A percentile compares a stretch with the other conserved stretches of the same genome.
phyloP scores from a whole-genome alignment of 2,888 invertebrate genomes.

The Leucophenga maculata region DNA sequence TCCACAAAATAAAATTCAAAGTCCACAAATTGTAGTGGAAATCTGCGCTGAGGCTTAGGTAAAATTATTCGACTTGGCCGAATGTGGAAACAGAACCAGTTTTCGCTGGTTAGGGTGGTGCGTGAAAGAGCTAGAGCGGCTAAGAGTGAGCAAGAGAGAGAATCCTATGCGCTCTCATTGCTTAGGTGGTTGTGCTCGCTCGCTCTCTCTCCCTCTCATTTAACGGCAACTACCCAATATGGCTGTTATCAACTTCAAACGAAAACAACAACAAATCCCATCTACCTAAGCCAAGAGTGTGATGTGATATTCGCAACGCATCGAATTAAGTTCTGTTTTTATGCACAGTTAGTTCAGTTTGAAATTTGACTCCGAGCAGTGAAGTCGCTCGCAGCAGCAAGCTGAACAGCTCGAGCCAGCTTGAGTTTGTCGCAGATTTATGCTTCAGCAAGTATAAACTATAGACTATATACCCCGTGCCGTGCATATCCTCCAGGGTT shows the following conservation, averaged over 20 bases:
- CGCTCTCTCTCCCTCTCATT: too few relatives aligned
- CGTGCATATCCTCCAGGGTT: slow-evolving; percentile 17
- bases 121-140: too few relatives aligned
- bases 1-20: too few relatives aligned
- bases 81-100: too few relatives aligned
- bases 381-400: slow-evolving; percentile 48
- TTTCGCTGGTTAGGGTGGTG: too few relatives aligned
- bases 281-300: neutral
- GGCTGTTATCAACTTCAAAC: slow-evolving; percentile 58
- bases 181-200: too few relatives aligned
- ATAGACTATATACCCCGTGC: neutral
- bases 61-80: too few relatives aligned
- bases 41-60: too few relatives aligned
- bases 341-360: slow-evolving; percentile 57
- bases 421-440: slow-evolving; percentile 47
- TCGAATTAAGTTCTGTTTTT: slow-evolving; percentile 43
- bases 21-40: too few relatives aligned
- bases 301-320: slow-evolving; percentile 43
- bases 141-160: neutral
- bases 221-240: slow-evolving; percentile 36
- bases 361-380: slow-evolving; percentile 59
- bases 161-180: neutral
- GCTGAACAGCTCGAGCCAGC: slow-evolving; percentile 25
- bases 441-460: neutral
- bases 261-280: slow-evolving; percentile 1